A percentile compares a stretch with the other conserved stretches of the same genome.
These are phyloP conservation scores for Cephalopachus bancanus DNA, from an alignment of 2,797 vertebrate species.

Conservation along the genomic window DNA sequence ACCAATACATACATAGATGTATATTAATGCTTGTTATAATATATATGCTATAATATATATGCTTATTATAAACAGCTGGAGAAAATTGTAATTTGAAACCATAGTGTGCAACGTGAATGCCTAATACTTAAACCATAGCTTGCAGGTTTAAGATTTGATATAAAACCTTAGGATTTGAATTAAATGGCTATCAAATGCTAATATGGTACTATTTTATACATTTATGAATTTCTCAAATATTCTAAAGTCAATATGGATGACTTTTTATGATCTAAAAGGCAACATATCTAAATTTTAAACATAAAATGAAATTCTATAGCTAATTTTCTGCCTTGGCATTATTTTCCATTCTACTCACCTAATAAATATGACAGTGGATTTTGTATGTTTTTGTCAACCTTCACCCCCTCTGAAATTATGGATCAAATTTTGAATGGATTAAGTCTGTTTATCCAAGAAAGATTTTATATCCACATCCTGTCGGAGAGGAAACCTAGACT, in stretches of 20 bases:
- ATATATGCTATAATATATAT: neutral
- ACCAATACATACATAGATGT: neutral
- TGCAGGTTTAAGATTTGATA: neutral
- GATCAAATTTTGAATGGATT: neutral
- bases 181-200: neutral
- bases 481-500: neutral
- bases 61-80: neutral
- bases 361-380: neutral
- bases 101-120: fast-evolving
- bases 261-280: conserved; percentile 46
- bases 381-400: neutral
- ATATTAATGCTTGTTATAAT: conserved; percentile 1
- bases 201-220: neutral
- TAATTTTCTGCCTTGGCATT: neutral
- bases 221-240: conserved; percentile 14
- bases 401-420: neutral
- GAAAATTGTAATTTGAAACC: neutral
- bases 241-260: neutral
- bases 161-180: neutral
- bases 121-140: neutral
- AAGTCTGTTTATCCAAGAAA: neutral
- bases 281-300: neutral
- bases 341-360: neutral
- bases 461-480: neutral
- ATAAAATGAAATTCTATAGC: neutral